Percentiles rank a stretch among this genome's conserved stretches.
phyloP scores from a whole-genome alignment of 1,140 invertebrate genomes.

The Neotoxoptera formosana region DNA sequence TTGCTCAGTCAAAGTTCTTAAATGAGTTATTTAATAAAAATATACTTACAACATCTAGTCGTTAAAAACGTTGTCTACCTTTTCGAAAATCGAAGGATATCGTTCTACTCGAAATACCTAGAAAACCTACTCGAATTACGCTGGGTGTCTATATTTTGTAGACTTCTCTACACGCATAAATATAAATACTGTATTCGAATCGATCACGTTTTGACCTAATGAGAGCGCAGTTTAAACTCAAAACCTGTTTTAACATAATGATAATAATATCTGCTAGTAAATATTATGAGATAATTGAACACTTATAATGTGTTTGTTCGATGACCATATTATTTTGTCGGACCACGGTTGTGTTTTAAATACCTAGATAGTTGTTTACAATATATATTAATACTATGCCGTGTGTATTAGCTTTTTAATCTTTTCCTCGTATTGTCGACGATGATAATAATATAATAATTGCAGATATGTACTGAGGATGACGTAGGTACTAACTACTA shows the following conservation, averaged over 20 bases:
- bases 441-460: not conserved
- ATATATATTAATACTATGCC: no score
- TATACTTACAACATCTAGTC: no score
- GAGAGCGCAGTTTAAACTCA: not conserved
- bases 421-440: not conserved
- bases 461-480: not conserved
- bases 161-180: not conserved
- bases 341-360: not conserved
- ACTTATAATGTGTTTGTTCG: not conserved
- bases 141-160: not conserved
- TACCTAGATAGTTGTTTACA: not conserved
- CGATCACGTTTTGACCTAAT: conserved; percentile 4
- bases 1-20: no score
- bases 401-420: not conserved
- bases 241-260: not conserved
- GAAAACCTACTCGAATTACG: not conserved
- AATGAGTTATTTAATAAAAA: no score
- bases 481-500: no score
- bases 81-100: not conserved
- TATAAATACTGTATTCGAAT: not conserved
- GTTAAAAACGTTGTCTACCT: not conserved
- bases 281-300: not conserved
- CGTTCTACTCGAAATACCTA: no score
- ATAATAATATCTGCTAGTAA: not conserved
- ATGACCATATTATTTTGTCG: not conserved